phyloP scores from a whole-genome alignment of 2,113 vertebrate species.

The Eretmochelys imbricata region DNA sequence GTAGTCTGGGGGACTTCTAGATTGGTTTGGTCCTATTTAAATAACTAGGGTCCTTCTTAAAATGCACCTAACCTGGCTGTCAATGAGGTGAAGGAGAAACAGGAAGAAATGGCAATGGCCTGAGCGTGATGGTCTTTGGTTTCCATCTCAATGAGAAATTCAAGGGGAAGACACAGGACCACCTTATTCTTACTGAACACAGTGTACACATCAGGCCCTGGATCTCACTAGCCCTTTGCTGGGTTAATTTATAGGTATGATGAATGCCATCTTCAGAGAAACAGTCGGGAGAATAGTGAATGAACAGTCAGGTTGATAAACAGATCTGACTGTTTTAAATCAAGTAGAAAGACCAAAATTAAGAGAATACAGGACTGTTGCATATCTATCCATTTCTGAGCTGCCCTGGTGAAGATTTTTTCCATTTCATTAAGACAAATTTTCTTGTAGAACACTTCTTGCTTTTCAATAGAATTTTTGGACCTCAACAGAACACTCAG shows the following conservation, averaged over 20 bases:
- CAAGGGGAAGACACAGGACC: neutral
- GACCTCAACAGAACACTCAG: neutral
- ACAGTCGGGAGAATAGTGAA: neutral
- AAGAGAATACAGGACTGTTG: neutral
- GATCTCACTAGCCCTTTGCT: neutral
- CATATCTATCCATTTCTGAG: neutral
- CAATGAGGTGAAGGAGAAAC: neutral
- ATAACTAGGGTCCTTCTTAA: neutral
- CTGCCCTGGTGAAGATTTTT: neutral
- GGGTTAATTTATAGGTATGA: neutral
- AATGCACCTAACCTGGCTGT: accelerated
- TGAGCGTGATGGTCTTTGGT: neutral
- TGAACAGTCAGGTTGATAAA: neutral
- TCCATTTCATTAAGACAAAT: neutral
- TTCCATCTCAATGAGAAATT: neutral
- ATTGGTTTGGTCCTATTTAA: neutral
- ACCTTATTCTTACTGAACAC: neutral
- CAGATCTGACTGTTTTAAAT: neutral
- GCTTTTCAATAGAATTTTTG: neutral
- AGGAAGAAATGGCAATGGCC: neutral
- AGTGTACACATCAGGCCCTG: neutral
- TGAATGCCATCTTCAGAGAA: neutral
- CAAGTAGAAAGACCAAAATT: neutral
- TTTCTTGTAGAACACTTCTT: neutral
- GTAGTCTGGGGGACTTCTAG: neutral